phyloP scores from a whole-genome alignment of 35 echinoderm and acorn worm species.

The Apostichopus parvimensis region DNA sequence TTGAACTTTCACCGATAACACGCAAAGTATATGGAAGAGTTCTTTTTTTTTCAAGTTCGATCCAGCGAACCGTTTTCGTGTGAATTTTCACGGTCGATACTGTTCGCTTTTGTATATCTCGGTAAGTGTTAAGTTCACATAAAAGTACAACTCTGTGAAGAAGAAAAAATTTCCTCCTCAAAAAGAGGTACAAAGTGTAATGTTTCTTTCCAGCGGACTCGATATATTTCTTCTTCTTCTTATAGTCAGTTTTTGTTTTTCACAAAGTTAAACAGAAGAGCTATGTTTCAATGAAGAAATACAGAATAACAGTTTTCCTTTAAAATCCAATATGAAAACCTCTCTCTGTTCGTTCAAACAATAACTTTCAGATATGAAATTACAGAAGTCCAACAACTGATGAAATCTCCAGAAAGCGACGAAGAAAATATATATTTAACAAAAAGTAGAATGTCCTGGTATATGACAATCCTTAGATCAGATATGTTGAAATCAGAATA shows the following conservation, averaged over 20 bases:
- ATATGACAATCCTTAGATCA: not conserved
- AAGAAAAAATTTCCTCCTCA: not conserved
- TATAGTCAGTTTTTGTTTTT: too few relatives aligned
- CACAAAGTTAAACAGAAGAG: too few relatives aligned
- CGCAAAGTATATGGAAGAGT: not conserved
- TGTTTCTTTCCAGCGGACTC: not conserved
- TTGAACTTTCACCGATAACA: constrained; percentile 47
- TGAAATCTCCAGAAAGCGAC: not conserved
- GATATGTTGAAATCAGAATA: not conserved
- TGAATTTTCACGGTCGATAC: constrained; percentile 33
- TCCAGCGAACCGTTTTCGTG: constrained; percentile 5
- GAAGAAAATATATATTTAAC: not conserved
- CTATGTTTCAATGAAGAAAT: too few relatives aligned
- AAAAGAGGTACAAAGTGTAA: not conserved
- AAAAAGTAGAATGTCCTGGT: not conserved
- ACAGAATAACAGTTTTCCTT: not conserved
- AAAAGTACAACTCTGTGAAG: not conserved
- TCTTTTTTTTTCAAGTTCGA: not conserved
- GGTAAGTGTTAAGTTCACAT: constrained; percentile 21
- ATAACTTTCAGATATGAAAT: not conserved
- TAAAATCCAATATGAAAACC: not conserved
- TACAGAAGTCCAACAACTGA: not conserved
- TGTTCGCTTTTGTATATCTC: constrained; percentile 1
- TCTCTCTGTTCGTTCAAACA: not conserved
- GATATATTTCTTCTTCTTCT: too few relatives aligned